phyloP scores from a whole-genome alignment of 2,888 invertebrate species.

The Heliconius ismenius region DNA sequence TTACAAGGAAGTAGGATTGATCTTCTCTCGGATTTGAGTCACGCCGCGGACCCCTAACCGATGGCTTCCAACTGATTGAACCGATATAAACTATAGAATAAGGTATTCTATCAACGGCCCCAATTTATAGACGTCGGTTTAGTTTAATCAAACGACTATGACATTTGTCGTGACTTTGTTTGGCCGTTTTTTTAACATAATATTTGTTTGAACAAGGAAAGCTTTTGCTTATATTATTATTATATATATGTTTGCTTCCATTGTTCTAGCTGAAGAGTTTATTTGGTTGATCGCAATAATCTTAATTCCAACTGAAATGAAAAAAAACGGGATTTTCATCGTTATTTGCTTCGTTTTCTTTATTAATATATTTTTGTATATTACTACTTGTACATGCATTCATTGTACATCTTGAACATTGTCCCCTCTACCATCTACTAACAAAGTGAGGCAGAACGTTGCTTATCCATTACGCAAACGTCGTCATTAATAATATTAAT shows the following conservation, averaged over 20 bases:
- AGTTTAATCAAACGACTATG: constrained; percentile 5
- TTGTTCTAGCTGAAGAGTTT: neutral
- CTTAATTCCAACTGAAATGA: neutral
- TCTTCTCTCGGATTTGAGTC: constrained; percentile 30
- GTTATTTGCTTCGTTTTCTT: too few relatives aligned
- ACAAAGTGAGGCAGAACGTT: neutral
- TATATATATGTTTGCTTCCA: too few relatives aligned
- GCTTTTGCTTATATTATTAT: neutral
- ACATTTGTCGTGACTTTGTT: neutral
- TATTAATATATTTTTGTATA: too few relatives aligned
- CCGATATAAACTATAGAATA: constrained; percentile 27
- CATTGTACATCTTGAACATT: neutral
- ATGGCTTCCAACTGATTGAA: constrained; percentile 33
- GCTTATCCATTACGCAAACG: neutral
- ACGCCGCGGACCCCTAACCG: constrained; percentile 28
- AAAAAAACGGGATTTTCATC: neutral
- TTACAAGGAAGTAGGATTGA: neutral
- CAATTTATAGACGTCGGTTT: constrained; percentile 27
- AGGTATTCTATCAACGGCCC: constrained; percentile 29
- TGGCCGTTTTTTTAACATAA: neutral
- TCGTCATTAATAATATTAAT: constrained; percentile 1
- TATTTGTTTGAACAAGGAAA: neutral
- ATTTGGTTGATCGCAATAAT: too few relatives aligned
- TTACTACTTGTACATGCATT: neutral
- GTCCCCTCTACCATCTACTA: neutral